phyloP scores from a whole-genome alignment of 2,888 invertebrate genomes.

The Cosmorhoe ocellata region DNA sequence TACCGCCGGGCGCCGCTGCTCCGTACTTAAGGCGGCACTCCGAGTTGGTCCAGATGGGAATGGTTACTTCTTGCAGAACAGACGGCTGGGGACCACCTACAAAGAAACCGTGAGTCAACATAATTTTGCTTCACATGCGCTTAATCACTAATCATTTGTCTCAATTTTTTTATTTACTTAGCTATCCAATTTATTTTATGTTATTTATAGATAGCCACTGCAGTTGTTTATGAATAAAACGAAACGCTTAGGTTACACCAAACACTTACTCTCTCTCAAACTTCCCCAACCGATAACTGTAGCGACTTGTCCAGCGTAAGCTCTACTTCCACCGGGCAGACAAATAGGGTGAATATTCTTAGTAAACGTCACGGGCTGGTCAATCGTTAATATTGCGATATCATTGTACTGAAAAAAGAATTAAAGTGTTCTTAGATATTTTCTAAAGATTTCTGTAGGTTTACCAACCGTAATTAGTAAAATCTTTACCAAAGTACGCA shows the following conservation, averaged over 20 bases:
- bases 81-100: constrained; percentile 92
- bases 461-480: background rate
- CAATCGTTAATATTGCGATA: constrained; percentile 90
- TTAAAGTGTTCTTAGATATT: no score
- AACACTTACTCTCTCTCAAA: constrained; percentile 88
- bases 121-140: background rate
- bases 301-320: constrained; percentile 86
- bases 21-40: constrained; percentile 92
- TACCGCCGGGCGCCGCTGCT: constrained; percentile 93
- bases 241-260: background rate
- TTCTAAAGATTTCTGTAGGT: no score
- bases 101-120: constrained; percentile 17
- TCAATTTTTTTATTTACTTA: no score
- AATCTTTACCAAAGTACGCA: constrained; percentile 86
- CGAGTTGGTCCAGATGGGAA: constrained; percentile 91
- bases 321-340: constrained; percentile 83
- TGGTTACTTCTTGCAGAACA: constrained; percentile 90
- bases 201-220: background rate
- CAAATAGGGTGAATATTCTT: constrained; percentile 90
- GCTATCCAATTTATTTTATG: no score
- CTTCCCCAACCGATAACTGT: constrained; percentile 96
- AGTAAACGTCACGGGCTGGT: constrained; percentile 88
- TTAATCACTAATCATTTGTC: no score
- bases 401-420: constrained; percentile 87
- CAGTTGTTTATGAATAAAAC: background rate